Percentiles rank a stretch among this genome's conserved stretches.
Evolutionary conservation across 2,113 vertebrate genomes (phyloP).

Genomic region (Hucho hucho): DNA sequence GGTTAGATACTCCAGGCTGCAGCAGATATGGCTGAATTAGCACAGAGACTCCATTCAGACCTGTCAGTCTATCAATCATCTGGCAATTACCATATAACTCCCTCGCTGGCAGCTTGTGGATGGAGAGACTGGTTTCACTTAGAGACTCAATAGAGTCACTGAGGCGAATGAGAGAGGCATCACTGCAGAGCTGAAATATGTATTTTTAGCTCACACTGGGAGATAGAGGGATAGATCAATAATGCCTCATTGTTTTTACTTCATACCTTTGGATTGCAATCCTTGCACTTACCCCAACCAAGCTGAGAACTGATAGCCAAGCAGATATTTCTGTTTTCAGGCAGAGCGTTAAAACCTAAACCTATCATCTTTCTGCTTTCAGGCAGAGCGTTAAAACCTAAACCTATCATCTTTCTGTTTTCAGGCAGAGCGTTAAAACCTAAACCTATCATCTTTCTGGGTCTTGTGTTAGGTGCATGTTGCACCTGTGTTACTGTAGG

Average conservation of each 20-base stretch:
- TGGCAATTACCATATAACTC: constrained; percentile 76
- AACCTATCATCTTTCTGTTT: neutral
- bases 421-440: too few species aligned
- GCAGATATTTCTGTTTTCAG: too few species aligned
- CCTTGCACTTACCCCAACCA: neutral
- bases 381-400: too few species aligned
- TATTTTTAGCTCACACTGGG: neutral
- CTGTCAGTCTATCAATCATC: constrained; percentile 81
- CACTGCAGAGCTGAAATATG: neutral
- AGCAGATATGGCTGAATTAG: constrained; percentile 50
- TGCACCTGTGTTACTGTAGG: too few species aligned
- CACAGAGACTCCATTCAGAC: constrained; percentile 60
- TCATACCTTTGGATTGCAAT: neutral
- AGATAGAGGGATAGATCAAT: neutral
- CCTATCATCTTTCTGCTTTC: neutral
- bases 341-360: too few species aligned
- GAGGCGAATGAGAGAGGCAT: constrained; percentile 66
- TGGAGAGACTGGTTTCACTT: constrained; percentile 53
- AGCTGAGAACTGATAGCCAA: neutral
- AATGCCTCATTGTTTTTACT: neutral
- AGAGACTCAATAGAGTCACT: constrained; percentile 80
- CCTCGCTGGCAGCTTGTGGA: constrained; percentile 46
- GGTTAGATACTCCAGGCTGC: constrained; percentile 44
- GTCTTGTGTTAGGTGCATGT: too few species aligned
- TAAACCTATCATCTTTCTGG: too few species aligned